phyloP scores from a whole-genome alignment of 2,888 invertebrate genomes.

The Eupithecia pulchellata region DNA sequence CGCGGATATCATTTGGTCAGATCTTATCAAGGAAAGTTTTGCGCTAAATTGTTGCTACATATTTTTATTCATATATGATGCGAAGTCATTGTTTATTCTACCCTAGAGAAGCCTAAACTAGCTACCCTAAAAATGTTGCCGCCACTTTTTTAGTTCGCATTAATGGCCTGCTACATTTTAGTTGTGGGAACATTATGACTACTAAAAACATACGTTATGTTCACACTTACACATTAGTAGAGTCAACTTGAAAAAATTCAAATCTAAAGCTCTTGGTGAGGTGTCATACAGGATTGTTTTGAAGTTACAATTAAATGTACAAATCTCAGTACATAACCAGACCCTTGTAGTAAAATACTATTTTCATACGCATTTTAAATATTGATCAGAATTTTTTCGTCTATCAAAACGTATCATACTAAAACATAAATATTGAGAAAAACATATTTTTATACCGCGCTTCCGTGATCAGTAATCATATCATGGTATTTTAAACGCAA shows the following conservation, averaged over 20 bases:
- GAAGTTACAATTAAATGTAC: not conserved
- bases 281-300: not conserved
- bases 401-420: conserved; percentile 21
- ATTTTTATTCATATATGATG: too few species aligned
- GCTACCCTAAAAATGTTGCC: not conserved
- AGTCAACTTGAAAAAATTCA: not conserved
- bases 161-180: not conserved
- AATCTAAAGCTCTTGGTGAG: not conserved
- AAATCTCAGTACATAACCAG: not conserved
- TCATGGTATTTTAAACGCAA: conserved; percentile 24
- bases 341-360: conserved; percentile 22
- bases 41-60: too few species aligned
- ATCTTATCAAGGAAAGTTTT: too few species aligned
- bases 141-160: not conserved
- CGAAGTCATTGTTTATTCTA: too few species aligned
- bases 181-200: not conserved
- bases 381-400: conserved; percentile 27
- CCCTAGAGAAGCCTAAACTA: too few species aligned
- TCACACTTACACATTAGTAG: not conserved
- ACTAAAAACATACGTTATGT: not conserved
- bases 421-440: conserved; percentile 9
- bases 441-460: conserved; percentile 32
- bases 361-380: conserved; percentile 43
- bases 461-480: conserved; percentile 14
- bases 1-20: too few species aligned